A percentile compares a stretch with the other conserved stretches of the same genome.
phyloP scores from a whole-genome alignment of 2,113 vertebrate genomes.

The Centropus unirufus region DNA sequence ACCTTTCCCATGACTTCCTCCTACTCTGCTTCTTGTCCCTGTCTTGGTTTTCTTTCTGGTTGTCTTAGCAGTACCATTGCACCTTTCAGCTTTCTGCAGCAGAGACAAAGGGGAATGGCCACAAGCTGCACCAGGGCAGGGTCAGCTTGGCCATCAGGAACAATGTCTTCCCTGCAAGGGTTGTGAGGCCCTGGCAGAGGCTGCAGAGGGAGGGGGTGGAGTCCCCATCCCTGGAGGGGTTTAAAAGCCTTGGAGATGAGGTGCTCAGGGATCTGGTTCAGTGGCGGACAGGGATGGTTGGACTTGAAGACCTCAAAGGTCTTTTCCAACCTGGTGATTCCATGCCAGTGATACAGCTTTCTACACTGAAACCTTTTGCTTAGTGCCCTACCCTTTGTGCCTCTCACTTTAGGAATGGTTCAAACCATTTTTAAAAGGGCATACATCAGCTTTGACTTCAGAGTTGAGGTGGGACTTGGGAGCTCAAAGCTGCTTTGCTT shows the following conservation, averaged over 20 bases:
- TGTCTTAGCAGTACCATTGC: neutral
- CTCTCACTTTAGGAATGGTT: neutral
- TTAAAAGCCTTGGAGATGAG: no score
- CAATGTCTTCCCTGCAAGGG: no score
- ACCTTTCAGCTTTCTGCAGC: neutral
- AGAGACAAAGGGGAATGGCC: neutral
- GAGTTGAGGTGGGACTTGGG: neutral
- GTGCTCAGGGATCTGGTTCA: no score
- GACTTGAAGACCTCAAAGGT: no score
- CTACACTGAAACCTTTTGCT: neutral
- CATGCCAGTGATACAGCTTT: neutral
- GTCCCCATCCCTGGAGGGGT: no score
- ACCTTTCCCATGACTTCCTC: neutral
- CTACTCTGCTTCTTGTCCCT: neutral
- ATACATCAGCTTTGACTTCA: fast-evolving
- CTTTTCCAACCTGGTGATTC: no score
- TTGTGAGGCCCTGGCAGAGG: no score
- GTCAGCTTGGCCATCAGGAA: no score
- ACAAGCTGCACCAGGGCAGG: no score
- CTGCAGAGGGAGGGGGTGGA: no score
- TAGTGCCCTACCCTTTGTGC: neutral
- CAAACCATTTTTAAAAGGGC: neutral
- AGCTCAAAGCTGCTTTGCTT: neutral
- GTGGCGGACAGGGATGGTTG: no score
- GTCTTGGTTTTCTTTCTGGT: neutral